Evolutionary conservation across 2,797 vertebrate genomes (phyloP).

Genomic region (Florisuga fusca): DNA sequence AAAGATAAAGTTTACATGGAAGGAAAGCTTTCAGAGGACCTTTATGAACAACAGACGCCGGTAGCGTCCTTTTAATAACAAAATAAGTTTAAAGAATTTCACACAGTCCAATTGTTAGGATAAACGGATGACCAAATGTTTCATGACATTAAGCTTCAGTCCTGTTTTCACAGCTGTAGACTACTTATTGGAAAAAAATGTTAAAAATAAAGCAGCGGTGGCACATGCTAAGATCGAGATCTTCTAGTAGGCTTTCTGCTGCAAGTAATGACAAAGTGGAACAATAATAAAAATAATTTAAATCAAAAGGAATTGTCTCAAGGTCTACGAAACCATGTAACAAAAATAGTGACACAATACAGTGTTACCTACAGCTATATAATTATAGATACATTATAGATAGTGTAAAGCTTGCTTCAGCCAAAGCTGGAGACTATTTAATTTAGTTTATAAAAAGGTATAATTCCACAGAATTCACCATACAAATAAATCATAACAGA

Average conservation of each 20-base stretch:
- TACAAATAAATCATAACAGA: background rate
- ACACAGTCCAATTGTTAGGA: background rate
- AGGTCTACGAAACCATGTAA: background rate
- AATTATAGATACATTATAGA: background rate
- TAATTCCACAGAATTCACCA: background rate
- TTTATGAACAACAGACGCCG: background rate
- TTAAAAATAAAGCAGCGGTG: conserved; percentile 12
- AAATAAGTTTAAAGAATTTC: background rate
- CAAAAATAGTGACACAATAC: background rate
- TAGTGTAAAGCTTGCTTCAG: background rate
- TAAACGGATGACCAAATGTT: background rate
- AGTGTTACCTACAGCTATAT: background rate
- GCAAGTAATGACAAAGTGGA: background rate
- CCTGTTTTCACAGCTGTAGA: conserved; percentile 47
- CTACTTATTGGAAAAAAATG: background rate
- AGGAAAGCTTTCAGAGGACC: background rate
- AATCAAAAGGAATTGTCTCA: conserved; percentile 1
- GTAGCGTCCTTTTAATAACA: background rate
- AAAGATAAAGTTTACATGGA: background rate
- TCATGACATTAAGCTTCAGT: background rate
- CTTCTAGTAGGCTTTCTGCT: background rate
- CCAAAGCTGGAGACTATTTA: background rate
- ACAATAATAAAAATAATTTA: background rate
- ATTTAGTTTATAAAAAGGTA: background rate
- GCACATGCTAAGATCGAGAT: background rate